Evolutionary conservation across 2,113 vertebrate species (phyloP).

Genomic region (Benitochromis conjunctus): DNA sequence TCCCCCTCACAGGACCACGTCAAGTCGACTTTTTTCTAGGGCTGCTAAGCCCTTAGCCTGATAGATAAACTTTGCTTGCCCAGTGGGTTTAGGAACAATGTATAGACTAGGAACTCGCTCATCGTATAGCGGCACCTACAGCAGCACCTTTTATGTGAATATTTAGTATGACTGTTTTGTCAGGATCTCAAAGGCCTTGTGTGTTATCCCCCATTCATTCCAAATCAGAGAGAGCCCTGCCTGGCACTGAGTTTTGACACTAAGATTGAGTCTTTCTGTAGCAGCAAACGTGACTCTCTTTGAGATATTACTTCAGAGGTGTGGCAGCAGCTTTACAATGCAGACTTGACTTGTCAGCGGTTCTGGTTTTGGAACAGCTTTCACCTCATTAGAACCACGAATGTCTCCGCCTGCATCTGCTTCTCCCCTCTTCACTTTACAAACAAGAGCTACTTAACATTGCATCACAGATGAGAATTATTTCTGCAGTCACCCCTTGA

Average conservation of each 20-base stretch:
- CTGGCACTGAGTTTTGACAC: not conserved
- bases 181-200: not conserved
- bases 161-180: constrained; percentile 20
- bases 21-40: not conserved
- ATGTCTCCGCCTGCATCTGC: constrained; percentile 11
- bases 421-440: not conserved
- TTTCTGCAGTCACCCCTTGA: constrained; percentile 14
- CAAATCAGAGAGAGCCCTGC: not conserved
- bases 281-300: not conserved
- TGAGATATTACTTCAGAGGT: not conserved
- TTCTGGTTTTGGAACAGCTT: constrained; percentile 1
- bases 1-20: not conserved
- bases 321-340: constrained; percentile 16
- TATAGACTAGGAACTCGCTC: not conserved
- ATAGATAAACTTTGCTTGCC: constrained; percentile 12
- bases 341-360: not conserved
- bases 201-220: not conserved
- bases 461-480: constrained; percentile 1
- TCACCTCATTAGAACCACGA: not conserved
- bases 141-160: constrained; percentile 25
- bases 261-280: not conserved
- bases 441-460: not conserved
- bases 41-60: not conserved
- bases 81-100: constrained; percentile 9
- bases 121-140: constrained; percentile 26